Base-by-base conservation (phyloP, 2,888 invertebrate genomes). In the Portevinia maculata region DNA sequence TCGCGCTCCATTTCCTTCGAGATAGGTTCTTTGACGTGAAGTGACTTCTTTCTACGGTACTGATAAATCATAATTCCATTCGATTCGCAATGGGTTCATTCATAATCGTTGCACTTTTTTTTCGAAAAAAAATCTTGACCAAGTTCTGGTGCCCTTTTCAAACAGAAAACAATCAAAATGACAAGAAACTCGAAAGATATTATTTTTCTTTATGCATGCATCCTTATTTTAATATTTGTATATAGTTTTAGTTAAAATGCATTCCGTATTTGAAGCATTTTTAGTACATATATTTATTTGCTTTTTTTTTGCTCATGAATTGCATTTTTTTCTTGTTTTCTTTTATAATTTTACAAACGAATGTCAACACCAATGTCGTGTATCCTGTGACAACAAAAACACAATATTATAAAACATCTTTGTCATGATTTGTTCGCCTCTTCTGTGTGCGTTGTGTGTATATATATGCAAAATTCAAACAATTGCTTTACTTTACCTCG, bases 301-400 rank as follows among this genome's bases (percentile, higher is more conserved):
- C 30, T 65, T 64, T 75, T 59, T 81, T 70, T 39, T 65, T 81
- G 59, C 70, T 81, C 65, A 81, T 76, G 46, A 70, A 57, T 60
- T 81, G 81, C 75, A 75, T 75, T 70, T 75, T 52, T n/a, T 69
- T 32, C 65, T 67, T 48, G 24, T 62, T 44, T 44, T 19, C 19
- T 75, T 37, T 52, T 46, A 28, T 39, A 39, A 60, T 46, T 69
- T 64, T 59, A 67, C 32, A 37, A 75, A 70, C 60, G 59, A 75
- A 64, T 70, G 52, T 57, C 75, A 81, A 75, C 79, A 70, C 57
- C 30, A 57, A 67, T 65, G 62, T 79, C 57, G 50, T 70, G 69
- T 24, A 24, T 24, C 24, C 24, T 48, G 13, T 73, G 41, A 44
- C 50, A 64, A 55, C 34, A 39, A 24, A 24, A 24, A 24, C 24